A percentile compares a stretch with the other conserved stretches of the same genome.
phyloP scores from a whole-genome alignment of 35 echinoderm and acorn worm genomes.

The Lytechinus variegatus region DNA sequence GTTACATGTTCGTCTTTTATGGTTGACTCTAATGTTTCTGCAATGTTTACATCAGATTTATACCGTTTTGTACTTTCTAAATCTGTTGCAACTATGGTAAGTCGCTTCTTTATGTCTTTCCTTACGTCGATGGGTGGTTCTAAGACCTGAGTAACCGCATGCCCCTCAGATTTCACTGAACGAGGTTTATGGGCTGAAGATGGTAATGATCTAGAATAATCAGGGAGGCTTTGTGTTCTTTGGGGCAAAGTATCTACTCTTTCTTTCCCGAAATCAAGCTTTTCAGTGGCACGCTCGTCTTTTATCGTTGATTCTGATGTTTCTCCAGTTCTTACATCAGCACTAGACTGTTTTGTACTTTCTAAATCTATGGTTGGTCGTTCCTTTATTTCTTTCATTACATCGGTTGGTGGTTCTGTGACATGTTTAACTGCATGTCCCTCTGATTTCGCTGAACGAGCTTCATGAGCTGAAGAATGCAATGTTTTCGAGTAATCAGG shows the following conservation, averaged over 20 bases:
- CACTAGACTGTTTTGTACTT: no score
- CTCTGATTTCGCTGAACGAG: not conserved
- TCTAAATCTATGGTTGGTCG: no score
- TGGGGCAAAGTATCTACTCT: not conserved
- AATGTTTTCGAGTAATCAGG: not conserved
- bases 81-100: no score
- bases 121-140: no score
- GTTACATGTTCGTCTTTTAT: not conserved
- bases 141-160: not conserved
- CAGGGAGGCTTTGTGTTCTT: not conserved
- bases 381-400: no score
- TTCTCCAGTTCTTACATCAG: not conserved
- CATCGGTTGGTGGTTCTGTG: not conserved
- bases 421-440: not conserved
- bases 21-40: not conserved
- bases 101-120: no score
- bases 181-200: not conserved
- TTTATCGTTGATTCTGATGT: not conserved
- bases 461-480: not conserved
- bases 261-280: not conserved
- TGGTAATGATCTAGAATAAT: not conserved
- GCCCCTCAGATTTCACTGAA: not conserved
- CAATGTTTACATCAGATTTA: not conserved
- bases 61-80: no score
- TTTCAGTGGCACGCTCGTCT: not conserved